These are phyloP conservation scores for Odobenus rosmarus DNA, from an alignment of 2,113 vertebrate genomes.

Conservation along the genomic window DNA sequence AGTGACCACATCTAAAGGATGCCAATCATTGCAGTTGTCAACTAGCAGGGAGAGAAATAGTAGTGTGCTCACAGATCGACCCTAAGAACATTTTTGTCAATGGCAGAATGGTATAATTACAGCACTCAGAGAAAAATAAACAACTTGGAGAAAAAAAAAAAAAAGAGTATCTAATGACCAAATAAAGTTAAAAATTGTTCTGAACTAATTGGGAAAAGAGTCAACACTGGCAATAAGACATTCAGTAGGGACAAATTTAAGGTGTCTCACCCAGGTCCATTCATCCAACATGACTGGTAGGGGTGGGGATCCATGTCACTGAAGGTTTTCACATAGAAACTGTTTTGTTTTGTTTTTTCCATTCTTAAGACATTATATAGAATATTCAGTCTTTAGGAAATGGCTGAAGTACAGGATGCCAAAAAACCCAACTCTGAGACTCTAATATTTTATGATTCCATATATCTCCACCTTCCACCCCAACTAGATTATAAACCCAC, in stretches of 20 bases:
- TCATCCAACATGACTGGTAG: not conserved
- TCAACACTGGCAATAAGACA: not conserved
- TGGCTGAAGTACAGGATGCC: not conserved
- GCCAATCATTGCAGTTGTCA: not conserved
- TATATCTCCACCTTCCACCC: not conserved
- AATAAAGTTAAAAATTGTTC: not conserved
- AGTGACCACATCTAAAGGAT: not conserved
- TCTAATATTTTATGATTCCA: not conserved
- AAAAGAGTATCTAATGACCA: not conserved
- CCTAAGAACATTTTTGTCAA: not conserved
- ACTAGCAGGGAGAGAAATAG: not conserved
- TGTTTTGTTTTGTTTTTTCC: not conserved
- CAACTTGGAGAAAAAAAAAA: not conserved
- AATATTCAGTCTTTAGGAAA: slow-evolving; percentile 5
- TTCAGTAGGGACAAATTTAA: not conserved
- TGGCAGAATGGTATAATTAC: not conserved
- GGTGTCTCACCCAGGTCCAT: not conserved
- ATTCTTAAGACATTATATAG: slow-evolving; percentile 28
- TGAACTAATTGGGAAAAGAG: not conserved
- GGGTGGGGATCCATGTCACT: not conserved
- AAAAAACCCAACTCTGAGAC: not conserved
- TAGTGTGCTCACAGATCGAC: not conserved
- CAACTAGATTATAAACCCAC: not conserved
- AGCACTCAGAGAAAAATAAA: not conserved
- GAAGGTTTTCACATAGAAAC: slow-evolving; percentile 4